These are phyloP conservation scores for Craterocephalus amniculus DNA, from an alignment of 2,797 vertebrate species.

Conservation along the genomic window DNA sequence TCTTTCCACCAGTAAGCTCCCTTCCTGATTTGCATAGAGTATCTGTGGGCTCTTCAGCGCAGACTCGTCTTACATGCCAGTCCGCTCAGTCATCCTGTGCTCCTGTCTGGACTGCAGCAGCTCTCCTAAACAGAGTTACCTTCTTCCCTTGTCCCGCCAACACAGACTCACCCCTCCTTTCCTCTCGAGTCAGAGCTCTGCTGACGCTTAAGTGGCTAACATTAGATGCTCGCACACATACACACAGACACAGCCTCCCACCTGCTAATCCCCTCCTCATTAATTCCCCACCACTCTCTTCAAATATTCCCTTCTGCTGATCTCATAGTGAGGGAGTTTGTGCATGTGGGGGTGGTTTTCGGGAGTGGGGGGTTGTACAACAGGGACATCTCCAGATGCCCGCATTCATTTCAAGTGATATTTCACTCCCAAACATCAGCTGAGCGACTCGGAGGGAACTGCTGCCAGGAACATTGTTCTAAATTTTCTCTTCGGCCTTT, in stretches of 20 bases:
- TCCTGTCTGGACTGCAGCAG: slow-evolving; percentile 44
- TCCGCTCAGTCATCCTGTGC: slow-evolving; percentile 43
- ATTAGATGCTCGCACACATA: slow-evolving; percentile 8
- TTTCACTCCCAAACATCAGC: slow-evolving; percentile 37
- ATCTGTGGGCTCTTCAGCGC: slow-evolving; percentile 7
- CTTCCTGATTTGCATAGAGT: neutral
- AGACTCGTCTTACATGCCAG: slow-evolving; percentile 37
- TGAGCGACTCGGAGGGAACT: neutral
- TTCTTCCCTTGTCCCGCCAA: slow-evolving; percentile 29
- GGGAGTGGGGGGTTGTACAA: slow-evolving; percentile 12
- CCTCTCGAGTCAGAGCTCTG: slow-evolving; percentile 41
- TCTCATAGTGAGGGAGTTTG: slow-evolving; percentile 51
- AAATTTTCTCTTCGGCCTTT: neutral
- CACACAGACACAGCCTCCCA: slow-evolving; percentile 53
- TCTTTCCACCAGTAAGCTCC: slow-evolving; percentile 14
- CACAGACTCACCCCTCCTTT: slow-evolving; percentile 45
- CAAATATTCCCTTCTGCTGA: slow-evolving; percentile 74
- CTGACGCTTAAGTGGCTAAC: slow-evolving; percentile 71
- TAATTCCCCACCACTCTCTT: slow-evolving; percentile 90
- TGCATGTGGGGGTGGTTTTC: slow-evolving; percentile 12
- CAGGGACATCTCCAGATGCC: slow-evolving; percentile 31
- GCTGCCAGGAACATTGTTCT: neutral
- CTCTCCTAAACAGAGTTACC: slow-evolving; percentile 45
- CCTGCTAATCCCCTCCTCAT: slow-evolving; percentile 95
- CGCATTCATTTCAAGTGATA: slow-evolving; percentile 26